Percentiles rank a stretch among this genome's conserved stretches.
Conservation (phyloP, 2,797 vertebrate species). For the Bovichtus variegatus region DNA sequence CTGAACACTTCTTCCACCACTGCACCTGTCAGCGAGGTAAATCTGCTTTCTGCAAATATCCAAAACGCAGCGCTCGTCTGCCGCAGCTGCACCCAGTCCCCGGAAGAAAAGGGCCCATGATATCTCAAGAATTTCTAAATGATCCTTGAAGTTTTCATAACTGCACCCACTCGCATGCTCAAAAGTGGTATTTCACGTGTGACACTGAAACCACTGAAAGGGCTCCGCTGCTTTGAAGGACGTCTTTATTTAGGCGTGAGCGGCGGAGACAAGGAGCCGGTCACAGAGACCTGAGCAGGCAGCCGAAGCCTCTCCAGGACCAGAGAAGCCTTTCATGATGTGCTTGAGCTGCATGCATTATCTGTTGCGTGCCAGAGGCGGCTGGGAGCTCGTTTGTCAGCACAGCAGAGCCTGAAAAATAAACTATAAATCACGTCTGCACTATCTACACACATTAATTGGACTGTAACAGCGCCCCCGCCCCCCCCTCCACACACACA, state of each 20-base stretch:
- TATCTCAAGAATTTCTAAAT: slow-evolving; percentile 70
- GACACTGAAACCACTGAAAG: slow-evolving; percentile 53
- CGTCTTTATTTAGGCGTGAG: slow-evolving; percentile 74
- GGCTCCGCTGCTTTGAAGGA: slow-evolving; percentile 62
- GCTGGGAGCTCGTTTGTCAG: slow-evolving; percentile 73
- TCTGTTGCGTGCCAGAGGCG: slow-evolving; percentile 70
- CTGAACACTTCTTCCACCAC: no score
- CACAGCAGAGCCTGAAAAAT: slow-evolving; percentile 56
- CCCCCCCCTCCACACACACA: no score
- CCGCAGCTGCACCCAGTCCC: slow-evolving; percentile 55
- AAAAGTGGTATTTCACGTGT: slow-evolving; percentile 50
- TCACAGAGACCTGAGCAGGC: slow-evolving; percentile 47
- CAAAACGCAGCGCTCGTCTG: slow-evolving; percentile 2
- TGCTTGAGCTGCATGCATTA: slow-evolving; percentile 74
- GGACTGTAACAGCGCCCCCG: slow-evolving; percentile 79
- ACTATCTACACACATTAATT: slow-evolving; percentile 81
- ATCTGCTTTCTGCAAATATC: slow-evolving; percentile 13
- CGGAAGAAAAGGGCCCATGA: slow-evolving; percentile 48
- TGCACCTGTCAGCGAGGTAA: slow-evolving; percentile 32
- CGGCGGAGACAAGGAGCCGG: slow-evolving; percentile 29
- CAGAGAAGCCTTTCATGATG: slow-evolving; percentile 68
- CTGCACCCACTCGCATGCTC: slow-evolving; percentile 45
- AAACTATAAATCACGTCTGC: slow-evolving; percentile 79
- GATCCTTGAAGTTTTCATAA: slow-evolving; percentile 71
- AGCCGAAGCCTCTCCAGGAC: slow-evolving; percentile 49